Evolutionary conservation across 2,113 vertebrate species (phyloP), one percentile per base, ranked within the genome.

Genomic region (Urocolius indicus): DNA sequence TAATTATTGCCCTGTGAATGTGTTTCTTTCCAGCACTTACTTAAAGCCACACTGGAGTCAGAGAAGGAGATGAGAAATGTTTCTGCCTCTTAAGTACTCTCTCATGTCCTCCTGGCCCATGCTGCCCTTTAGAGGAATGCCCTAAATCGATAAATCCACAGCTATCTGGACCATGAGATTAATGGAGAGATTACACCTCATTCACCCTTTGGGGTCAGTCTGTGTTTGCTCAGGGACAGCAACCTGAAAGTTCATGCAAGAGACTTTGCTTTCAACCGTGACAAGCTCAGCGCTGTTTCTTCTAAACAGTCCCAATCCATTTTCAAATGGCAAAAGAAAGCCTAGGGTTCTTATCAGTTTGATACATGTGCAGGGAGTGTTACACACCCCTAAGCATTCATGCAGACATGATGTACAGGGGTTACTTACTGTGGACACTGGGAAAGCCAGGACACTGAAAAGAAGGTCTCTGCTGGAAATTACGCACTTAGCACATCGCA

Each of bases 371-470:
- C 24, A 15, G 32, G 7, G 24, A 20, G 10, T 67, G 26, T 29
- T 34, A 10, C 10, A 67, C 21, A 32, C 24, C 14, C 23, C 46
- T 30, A 49, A 74, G 27, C 15, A 20, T 52, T 77, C 75, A 65
- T 17, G 30, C n/a, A 78, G 89, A 68, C 0, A 0, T 77, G 34
- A 73, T 5, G 2, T 55, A 46, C 65, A 59, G 81, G 67, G 48
- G 58, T 75, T 93, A 98, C 98, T 98, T 97, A 98, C 98, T 36
- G 93, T 83, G 76, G 98, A 96, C 34, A 96, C 1, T 27, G 98
- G 98, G 92, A 98, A 98, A 90, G 96, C 98, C 97, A 98, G 52
- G 11, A 96, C 95, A 55, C 97, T 87, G 92, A 98, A 98, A 88
- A 98, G 90, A 89, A 98, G 96, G 80, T 98, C 98, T 97, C 98